Conservation (phyloP, 2,797 vertebrate species). For the Benthosema pterotum region DNA sequence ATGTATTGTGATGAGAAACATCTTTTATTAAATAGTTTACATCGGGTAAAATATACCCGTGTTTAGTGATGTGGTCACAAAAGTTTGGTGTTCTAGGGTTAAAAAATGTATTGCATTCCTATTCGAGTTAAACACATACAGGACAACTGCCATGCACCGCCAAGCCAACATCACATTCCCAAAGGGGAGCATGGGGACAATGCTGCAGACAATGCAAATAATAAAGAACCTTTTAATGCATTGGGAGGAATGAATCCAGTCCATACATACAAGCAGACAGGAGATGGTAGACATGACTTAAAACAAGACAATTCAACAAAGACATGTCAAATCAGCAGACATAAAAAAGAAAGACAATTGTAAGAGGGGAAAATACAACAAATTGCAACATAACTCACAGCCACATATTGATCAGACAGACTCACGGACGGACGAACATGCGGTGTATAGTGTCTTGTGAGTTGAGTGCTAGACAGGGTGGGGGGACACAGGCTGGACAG, state of each 20-base stretch:
- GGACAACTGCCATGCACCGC: slow-evolving; percentile 77
- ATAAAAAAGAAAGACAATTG: slow-evolving; percentile 45
- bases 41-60: too few relatives aligned
- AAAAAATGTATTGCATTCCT: slow-evolving; percentile 61
- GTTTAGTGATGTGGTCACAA: too few relatives aligned
- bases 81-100: too few relatives aligned
- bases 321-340: slow-evolving; percentile 54
- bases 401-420: slow-evolving; percentile 62
- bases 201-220: slow-evolving; percentile 57
- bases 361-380: background rate
- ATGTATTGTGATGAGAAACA: too few relatives aligned
- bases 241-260: slow-evolving; percentile 46
- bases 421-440: slow-evolving; percentile 66
- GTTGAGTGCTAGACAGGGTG: slow-evolving; percentile 65
- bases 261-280: slow-evolving; percentile 51
- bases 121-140: slow-evolving; percentile 60
- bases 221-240: slow-evolving; percentile 43
- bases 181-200: slow-evolving; percentile 52
- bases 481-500: slow-evolving; percentile 67
- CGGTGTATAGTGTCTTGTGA: slow-evolving; percentile 64
- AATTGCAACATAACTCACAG: slow-evolving; percentile 48
- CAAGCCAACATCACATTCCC: slow-evolving; percentile 72
- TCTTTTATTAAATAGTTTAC: too few relatives aligned
- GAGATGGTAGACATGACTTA: slow-evolving; percentile 64
- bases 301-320: slow-evolving; percentile 54